These are phyloP conservation scores for Beroe ovata DNA, from an alignment of 37 sponge, comb jelly and placozoan species.

Conservation along the genomic window DNA sequence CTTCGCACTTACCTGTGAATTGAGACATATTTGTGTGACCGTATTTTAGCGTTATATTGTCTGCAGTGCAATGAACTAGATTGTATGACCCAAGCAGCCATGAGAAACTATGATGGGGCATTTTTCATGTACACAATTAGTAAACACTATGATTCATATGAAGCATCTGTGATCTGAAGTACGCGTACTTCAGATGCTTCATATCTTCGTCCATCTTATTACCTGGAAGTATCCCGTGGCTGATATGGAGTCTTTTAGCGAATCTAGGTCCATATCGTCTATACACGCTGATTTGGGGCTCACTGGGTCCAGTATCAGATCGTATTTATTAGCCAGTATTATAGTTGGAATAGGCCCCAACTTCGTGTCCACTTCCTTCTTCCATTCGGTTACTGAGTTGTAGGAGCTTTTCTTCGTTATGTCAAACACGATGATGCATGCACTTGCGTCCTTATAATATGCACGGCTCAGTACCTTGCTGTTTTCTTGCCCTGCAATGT, in stretches of 20 bases:
- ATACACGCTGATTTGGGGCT: background rate
- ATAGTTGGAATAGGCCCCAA: constrained; percentile 10
- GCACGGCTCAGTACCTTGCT: background rate
- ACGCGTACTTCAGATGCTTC: too few species aligned
- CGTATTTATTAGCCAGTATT: constrained; percentile 22
- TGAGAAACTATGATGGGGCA: too few species aligned
- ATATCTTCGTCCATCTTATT: background rate
- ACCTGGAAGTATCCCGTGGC: background rate
- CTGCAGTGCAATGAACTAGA: too few species aligned
- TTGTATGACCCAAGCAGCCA: too few species aligned
- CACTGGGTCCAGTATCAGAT: background rate
- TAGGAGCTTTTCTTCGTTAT: constrained; percentile 14
- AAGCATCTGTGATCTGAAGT: too few species aligned
- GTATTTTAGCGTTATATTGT: too few species aligned
- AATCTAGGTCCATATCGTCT: constrained; percentile 27
- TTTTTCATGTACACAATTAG: too few species aligned
- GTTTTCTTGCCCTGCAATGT: constrained; percentile 39
- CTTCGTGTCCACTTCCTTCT: constrained; percentile 13
- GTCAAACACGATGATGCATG: constrained; percentile 56
- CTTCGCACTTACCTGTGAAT: background rate
- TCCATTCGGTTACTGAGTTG: constrained; percentile 10
- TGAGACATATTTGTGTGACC: too few species aligned
- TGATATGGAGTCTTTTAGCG: background rate
- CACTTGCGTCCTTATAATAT: constrained; percentile 19
- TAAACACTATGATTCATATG: too few species aligned